phyloP scores from a whole-genome alignment of 2,888 invertebrate species.

The Flexamia atlantica region DNA sequence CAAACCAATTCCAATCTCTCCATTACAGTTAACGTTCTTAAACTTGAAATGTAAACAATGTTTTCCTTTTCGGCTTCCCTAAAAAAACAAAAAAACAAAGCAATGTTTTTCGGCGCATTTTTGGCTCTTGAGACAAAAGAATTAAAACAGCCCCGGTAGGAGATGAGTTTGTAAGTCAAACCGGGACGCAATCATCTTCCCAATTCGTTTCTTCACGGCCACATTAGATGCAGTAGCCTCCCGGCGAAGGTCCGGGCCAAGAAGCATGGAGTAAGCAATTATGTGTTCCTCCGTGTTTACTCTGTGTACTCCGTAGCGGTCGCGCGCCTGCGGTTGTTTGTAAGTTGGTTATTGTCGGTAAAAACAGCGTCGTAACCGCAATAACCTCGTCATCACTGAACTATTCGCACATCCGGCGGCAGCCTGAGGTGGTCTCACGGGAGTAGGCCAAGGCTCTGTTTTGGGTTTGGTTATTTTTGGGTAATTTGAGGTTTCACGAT shows the following conservation, averaged over 20 bases:
- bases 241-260: not conserved
- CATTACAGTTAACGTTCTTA: too few species aligned
- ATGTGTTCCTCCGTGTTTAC: not conserved
- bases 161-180: not conserved
- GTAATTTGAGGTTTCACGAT: too few species aligned
- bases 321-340: not conserved
- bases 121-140: not conserved
- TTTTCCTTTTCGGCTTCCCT: too few species aligned
- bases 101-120: too few species aligned
- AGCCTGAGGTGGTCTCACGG: not conserved
- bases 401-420: not conserved
- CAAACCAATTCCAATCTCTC: too few species aligned
- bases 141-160: not conserved
- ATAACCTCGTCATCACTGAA: not conserved
- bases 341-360: too few species aligned
- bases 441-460: constrained; percentile 11
- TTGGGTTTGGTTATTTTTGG: not conserved
- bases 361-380: constrained; percentile 13
- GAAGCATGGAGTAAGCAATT: constrained; percentile 22
- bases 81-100: too few species aligned
- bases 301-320: not conserved
- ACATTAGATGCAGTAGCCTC: constrained; percentile 32
- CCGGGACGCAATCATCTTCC: not conserved
- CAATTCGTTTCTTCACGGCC: not conserved
- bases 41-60: too few species aligned